These are phyloP conservation scores for Synergus umbraculus DNA, from an alignment of 2,888 invertebrate genomes.

Conservation along the genomic window DNA sequence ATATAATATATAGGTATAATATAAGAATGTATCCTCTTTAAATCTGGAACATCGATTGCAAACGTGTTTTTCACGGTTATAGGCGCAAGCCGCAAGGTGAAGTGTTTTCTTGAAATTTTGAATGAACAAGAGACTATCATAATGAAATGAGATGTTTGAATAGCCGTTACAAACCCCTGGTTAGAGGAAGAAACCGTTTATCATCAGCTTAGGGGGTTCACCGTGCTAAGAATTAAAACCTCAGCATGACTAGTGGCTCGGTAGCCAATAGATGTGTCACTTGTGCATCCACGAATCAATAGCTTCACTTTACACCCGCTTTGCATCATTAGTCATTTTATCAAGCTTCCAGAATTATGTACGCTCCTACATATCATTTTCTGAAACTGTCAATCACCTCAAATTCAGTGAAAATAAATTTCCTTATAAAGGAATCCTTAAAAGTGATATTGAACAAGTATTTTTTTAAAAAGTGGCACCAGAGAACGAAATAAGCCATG, in stretches of 20 bases:
- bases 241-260: constrained; percentile 76
- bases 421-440: background rate
- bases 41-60: background rate
- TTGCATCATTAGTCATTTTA: constrained; percentile 73
- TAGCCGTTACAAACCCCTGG: constrained; percentile 38
- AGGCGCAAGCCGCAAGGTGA: background rate
- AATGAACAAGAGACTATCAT: constrained; percentile 17
- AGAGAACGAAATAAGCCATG: no score
- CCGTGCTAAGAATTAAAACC: constrained; percentile 74
- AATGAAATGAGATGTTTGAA: constrained; percentile 33
- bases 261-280: constrained; percentile 76
- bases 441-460: background rate
- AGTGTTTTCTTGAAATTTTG: constrained; percentile 1
- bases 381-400: background rate
- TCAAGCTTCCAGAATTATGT: constrained; percentile 48
- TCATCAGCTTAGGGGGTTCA: constrained; percentile 70
- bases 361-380: constrained; percentile 5
- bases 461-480: no score
- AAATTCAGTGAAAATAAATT: background rate
- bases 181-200: constrained; percentile 68
- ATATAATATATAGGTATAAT: no score
- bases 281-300: constrained; percentile 75
- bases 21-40: background rate
- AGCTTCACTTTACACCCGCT: constrained; percentile 70
- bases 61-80: background rate